Evolutionary conservation across 2,888 invertebrate genomes (phyloP), one percentile per base, ranked within the genome.

Genomic region (Diarsia dahlii): DNA sequence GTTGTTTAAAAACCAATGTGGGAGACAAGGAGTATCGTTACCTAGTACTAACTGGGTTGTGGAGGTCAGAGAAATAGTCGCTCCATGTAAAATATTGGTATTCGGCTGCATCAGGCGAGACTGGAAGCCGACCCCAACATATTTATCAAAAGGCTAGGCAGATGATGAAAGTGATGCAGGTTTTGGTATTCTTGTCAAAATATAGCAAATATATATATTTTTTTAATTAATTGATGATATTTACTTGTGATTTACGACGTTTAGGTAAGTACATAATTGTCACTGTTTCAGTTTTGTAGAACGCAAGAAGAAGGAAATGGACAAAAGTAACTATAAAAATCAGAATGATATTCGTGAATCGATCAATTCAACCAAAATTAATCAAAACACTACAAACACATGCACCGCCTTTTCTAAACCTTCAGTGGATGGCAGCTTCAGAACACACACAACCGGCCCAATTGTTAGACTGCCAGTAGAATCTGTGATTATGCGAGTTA

Each of bases 391-490:
- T 10, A 62, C 34, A 39, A 62, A 39, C 46, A 63, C 48, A 70
- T 85, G 81, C 39, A 4, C 1, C 9, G n/a, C 45, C 9, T 9
- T 2, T 28, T 8, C 52, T 8, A 56, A 20, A 0, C 52, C 52
- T 50, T 15, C 67, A 20, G 48, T 13, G 10, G 23, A 46, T 66
- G 46, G 68, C 60, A 74, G 73, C 66, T 82, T 81, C 63, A 89
- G 89, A 65, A 85, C 86, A 3, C 85, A 83, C 56, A 87, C 91
- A 48, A 80, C 89, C 50, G 95, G 94, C 0, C 95, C 95, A 0
- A 93, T 95, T 12, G 86, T 95, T 12, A 94, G 92, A 77, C 83
- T 96, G 78, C 96, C 96, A 4, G 78, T 89, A 13, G 92, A 93
- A 62, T 87, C 92, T 1, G 93, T 93, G 52, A 89, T 95, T 15